Base-by-base conservation (phyloP, 2,113 vertebrate genomes). In the Pelecanus crispus region DNA sequence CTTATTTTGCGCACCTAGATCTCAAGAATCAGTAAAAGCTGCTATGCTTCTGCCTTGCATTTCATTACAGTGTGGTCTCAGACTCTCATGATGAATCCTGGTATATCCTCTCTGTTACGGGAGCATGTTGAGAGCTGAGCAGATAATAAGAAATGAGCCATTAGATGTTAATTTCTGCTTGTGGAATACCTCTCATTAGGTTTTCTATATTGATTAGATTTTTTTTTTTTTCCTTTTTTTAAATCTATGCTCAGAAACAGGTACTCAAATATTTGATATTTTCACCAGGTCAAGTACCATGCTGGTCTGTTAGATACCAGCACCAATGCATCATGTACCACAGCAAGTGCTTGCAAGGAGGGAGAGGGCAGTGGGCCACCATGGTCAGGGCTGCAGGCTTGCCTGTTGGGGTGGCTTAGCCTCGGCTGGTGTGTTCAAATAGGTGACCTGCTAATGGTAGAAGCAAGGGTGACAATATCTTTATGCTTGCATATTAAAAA, bases 1-100 rank as follows among this genome's bases (percentile, higher is more conserved):
- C 3, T 26, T 68, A 17, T 92, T 96, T 93, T 85, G 86, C 95
- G 87, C 75, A 90, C 95, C 85, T 81, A 81, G 50, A 61, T 92
- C 75, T 93, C 84, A 80, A 50, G 52, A 80, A 34, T 44, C 78
- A 32, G 79, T 44, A 81, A 85, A 63, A 92, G 58, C 84, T 86
- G 86, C 89, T 79, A 55, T 8, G 2, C 40, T 82, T 91, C 90
- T 95, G 63, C 91, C 84, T 87, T 50, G 21, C 67, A 47, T 86
- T 82, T 82, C 56, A 29, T 75, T 92, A 15, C 14, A 71, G 66
- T 1, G 0, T 6, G 16, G 17, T 29, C 81, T 85, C 88, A 55
- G 34, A 31, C 18, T 61, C 32, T 68, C 17, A 2, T 4, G 72
- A 55, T 36, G 50, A 73, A 36, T 53, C 28, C 62, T 79, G 49